Evolutionary conservation across 2,888 invertebrate genomes (phyloP).

Genomic region (Drosophila suboccidentalis): DNA sequence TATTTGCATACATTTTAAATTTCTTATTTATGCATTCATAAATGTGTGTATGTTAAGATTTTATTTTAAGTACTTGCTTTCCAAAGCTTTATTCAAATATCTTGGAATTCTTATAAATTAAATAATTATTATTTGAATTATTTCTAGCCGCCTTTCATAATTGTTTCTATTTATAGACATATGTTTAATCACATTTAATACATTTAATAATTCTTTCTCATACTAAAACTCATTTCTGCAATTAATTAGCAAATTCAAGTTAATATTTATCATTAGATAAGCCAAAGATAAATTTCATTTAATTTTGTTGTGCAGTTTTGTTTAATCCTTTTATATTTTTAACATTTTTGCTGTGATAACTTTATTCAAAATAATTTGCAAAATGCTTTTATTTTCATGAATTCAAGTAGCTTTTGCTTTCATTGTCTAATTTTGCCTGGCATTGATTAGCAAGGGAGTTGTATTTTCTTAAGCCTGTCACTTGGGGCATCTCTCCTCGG

Average conservation of each 20-base stretch:
- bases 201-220: too few species aligned
- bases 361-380: background rate
- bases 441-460: constrained; percentile 61
- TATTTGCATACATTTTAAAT: too few species aligned
- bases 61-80: too few species aligned
- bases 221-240: too few species aligned
- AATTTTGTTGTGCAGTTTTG: background rate
- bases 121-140: too few species aligned
- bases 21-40: too few species aligned
- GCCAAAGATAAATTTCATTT: background rate
- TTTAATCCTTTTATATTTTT: background rate
- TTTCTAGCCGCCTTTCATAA: too few species aligned
- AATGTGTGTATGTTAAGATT: too few species aligned
- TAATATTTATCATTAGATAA: background rate
- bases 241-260: background rate
- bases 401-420: constrained; percentile 4
- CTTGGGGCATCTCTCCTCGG: constrained; percentile 12
- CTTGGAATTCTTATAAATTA: too few species aligned
- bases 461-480: constrained; percentile 40
- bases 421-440: constrained; percentile 30
- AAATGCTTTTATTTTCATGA: constrained; percentile 26
- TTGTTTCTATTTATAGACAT: too few species aligned
- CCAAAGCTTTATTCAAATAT: too few species aligned
- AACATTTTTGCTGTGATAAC: background rate
- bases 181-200: too few species aligned